Conservation (phyloP, 2,113 vertebrate genomes). For the Melanostigma gelatinosum region DNA sequence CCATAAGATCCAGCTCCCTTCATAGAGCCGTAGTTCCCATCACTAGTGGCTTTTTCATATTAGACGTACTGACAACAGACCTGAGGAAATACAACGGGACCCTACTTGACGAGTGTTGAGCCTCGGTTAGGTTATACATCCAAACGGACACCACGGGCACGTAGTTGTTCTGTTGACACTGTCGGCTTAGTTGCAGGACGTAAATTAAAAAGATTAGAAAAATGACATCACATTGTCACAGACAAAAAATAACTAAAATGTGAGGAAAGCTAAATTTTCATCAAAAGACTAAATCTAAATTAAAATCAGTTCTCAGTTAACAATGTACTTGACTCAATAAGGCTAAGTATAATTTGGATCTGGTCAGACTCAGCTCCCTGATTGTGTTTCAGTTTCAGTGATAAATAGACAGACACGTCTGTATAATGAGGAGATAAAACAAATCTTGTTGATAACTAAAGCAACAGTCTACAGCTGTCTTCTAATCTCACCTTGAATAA, state of each 20-base stretch:
- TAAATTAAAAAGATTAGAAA: no score
- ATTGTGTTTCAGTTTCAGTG: background rate
- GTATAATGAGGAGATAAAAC: background rate
- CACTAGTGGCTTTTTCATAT: no score
- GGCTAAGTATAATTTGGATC: background rate
- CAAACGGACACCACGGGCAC: no score
- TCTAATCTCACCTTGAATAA: conserved; percentile 89
- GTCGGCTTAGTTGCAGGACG: no score
- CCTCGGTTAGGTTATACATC: no score
- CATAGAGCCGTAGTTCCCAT: background rate
- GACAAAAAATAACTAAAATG: background rate
- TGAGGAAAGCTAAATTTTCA: background rate
- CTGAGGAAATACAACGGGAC: no score
- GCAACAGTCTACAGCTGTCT: background rate
- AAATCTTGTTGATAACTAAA: background rate
- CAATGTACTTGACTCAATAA: background rate
- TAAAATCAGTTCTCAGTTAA: background rate
- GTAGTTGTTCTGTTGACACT: no score
- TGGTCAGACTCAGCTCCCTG: background rate
- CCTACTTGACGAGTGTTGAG: no score
- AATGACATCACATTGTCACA: no score
- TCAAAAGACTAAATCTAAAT: background rate
- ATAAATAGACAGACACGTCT: background rate
- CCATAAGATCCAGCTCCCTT: background rate
- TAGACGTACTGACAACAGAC: no score